Conservation (phyloP, 2,888 invertebrate genomes). For the Dinocampus coccinellae region DNA sequence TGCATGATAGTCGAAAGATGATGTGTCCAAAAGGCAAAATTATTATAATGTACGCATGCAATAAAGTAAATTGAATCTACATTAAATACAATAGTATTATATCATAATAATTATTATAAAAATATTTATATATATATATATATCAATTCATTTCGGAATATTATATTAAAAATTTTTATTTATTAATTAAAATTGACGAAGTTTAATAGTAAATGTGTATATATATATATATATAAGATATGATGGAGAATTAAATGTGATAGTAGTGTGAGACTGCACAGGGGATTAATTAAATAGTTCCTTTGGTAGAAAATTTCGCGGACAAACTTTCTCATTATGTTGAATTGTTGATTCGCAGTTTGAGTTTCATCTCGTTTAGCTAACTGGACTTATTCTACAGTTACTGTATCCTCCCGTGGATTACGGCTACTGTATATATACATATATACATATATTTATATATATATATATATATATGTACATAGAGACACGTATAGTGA, state of each 20-base stretch:
- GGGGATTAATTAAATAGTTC: conserved; percentile 49
- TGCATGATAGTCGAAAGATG: no score
- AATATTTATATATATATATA: not conserved
- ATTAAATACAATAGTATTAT: not conserved
- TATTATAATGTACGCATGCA: no score
- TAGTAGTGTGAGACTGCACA: not conserved
- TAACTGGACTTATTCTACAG: conserved; percentile 44
- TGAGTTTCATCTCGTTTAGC: conserved; percentile 52
- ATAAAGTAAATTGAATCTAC: no score
- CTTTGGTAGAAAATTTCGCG: conserved; percentile 49
- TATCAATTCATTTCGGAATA: not conserved
- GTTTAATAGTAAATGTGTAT: not conserved
- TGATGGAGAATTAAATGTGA: not conserved
- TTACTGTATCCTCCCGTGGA: not conserved
- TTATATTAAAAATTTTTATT: not conserved
- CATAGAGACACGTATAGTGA: not conserved
- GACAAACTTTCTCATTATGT: conserved; percentile 55
- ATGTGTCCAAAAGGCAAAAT: no score
- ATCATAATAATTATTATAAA: not conserved
- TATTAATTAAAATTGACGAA: not conserved
- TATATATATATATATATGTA: not conserved
- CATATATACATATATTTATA: not conserved
- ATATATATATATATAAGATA: not conserved
- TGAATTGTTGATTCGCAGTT: conserved; percentile 53
- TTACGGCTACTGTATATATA: not conserved